phyloP scores from a whole-genome alignment of 2,888 invertebrate genomes.

The Papilio protenor region DNA sequence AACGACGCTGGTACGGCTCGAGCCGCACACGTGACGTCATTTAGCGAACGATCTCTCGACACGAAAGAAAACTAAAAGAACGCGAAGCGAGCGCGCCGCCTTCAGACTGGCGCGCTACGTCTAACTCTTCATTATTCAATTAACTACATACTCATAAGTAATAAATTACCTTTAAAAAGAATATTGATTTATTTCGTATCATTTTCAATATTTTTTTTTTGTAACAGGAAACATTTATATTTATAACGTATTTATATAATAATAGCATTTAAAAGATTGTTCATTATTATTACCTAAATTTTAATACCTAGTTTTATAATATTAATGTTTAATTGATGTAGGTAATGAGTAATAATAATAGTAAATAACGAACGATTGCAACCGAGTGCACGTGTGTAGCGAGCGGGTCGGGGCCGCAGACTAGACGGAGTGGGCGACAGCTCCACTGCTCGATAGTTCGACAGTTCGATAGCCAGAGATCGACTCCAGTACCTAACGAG shows the following conservation, averaged over 20 bases:
- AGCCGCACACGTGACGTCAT: conserved; percentile 59
- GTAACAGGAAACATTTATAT: conserved; percentile 86
- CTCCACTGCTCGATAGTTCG: conserved; percentile 56
- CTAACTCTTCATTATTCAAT: conserved; percentile 82
- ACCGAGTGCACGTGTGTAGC: conserved; percentile 76
- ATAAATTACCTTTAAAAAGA: conserved; percentile 84
- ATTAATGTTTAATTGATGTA: conserved; percentile 85
- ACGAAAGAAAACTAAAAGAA: conserved; percentile 71
- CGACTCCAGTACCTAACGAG: conserved; percentile 79
- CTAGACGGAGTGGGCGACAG: conserved; percentile 55
- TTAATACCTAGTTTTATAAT: conserved; percentile 84
- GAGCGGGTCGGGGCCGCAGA: conserved; percentile 56
- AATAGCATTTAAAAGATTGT: conserved; percentile 85
- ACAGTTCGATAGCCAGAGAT: conserved; percentile 72
- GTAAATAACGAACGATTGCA: conserved; percentile 81
- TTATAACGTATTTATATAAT: conserved; percentile 85
- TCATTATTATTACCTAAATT: conserved; percentile 85
- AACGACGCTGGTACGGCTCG: conserved; percentile 34
- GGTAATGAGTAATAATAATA: conserved; percentile 82
- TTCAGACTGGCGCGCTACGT: conserved; percentile 73
- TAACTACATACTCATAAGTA: conserved; percentile 84
- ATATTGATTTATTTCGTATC: conserved; percentile 84
- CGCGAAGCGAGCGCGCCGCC: conserved; percentile 78
- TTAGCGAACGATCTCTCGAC: conserved; percentile 76
- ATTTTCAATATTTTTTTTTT: conserved; percentile 84